phyloP scores from a whole-genome alignment of 2,888 invertebrate genomes.

The Eristalis tenax region DNA sequence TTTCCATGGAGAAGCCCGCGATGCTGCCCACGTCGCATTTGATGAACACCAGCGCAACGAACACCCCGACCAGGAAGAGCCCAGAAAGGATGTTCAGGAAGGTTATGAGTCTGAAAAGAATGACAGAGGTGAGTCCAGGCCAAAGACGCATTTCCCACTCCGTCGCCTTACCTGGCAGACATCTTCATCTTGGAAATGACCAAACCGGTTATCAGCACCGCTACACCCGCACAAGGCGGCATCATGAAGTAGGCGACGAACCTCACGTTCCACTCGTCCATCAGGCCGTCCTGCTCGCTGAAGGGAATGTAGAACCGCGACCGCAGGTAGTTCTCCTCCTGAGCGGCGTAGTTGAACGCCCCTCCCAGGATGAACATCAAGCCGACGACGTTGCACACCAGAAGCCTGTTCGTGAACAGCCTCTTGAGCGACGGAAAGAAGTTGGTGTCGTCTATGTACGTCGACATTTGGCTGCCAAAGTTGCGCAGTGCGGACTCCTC shows the following conservation, averaged over 20 bases:
- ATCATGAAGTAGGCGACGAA: slow-evolving; percentile 83
- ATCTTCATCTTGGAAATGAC: slow-evolving; percentile 83
- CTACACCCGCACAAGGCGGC: slow-evolving; percentile 83
- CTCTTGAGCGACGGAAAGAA: slow-evolving; percentile 82
- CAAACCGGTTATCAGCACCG: slow-evolving; percentile 83
- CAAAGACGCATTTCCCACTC: neutral
- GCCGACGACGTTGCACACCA: slow-evolving; percentile 82
- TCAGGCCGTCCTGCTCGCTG: slow-evolving; percentile 82
- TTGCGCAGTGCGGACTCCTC: slow-evolving; percentile 77
- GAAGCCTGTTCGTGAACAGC: slow-evolving; percentile 83
- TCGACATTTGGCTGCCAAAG: slow-evolving; percentile 77
- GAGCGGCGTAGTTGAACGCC: slow-evolving; percentile 82
- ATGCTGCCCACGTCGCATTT: slow-evolving; percentile 82
- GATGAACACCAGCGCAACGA: slow-evolving; percentile 81
- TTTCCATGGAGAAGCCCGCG: slow-evolving; percentile 81
- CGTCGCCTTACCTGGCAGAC: slow-evolving; percentile 78
- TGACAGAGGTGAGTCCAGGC: neutral
- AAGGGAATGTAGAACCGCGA: slow-evolving; percentile 84
- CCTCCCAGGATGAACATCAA: slow-evolving; percentile 83
- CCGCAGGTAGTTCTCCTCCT: slow-evolving; percentile 84
- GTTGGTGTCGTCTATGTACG: slow-evolving; percentile 79
- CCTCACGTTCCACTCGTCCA: slow-evolving; percentile 83
- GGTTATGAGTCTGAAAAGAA: slow-evolving; percentile 79
- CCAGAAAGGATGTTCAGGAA: slow-evolving; percentile 82
- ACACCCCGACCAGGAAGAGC: slow-evolving; percentile 81